Conservation (phyloP, 2,797 vertebrate species). For the Phoeniculus purpureus region DNA sequence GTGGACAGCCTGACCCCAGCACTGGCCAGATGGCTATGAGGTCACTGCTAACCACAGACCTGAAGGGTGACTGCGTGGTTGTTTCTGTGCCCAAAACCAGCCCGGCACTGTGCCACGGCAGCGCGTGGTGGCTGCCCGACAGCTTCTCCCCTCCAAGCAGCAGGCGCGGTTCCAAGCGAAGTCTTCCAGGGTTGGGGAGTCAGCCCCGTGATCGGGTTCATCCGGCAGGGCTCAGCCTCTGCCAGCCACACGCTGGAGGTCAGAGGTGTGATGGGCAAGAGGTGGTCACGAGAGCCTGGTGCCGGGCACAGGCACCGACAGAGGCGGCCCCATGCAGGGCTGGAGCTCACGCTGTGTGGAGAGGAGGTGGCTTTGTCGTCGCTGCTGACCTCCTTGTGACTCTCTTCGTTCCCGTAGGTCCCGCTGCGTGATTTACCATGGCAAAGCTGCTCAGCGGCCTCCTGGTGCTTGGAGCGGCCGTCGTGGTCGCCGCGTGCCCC, state of each 20-base stretch:
- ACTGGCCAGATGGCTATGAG: conserved; percentile 32
- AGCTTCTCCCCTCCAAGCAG: neutral
- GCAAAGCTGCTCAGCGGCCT: conserved; percentile 94
- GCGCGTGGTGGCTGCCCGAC: conserved; percentile 14
- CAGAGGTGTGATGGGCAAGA: neutral
- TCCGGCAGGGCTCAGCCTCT: neutral
- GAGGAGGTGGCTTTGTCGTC: neutral
- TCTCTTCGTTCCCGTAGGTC: conserved; percentile 76
- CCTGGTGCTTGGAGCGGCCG: conserved; percentile 93
- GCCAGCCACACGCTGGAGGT: neutral
- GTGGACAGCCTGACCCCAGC: neutral
- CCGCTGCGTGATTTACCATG: conserved; percentile 90
- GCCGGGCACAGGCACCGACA: neutral
- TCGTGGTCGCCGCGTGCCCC: conserved; percentile 91
- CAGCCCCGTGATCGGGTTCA: neutral
- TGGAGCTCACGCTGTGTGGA: neutral
- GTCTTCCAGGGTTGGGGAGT: neutral
- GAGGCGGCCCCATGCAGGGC: neutral
- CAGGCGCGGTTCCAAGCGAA: neutral
- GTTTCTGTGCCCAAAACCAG: conserved; percentile 53
- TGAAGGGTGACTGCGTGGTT: conserved; percentile 26
- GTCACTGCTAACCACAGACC: conserved; percentile 21
- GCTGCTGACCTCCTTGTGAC: neutral
- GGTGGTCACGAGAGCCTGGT: neutral
- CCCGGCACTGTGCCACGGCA: conserved; percentile 18